Base-by-base conservation (phyloP, 92 coral and sea anemone genomes). In the Chrysogorgia sp. region DNA sequence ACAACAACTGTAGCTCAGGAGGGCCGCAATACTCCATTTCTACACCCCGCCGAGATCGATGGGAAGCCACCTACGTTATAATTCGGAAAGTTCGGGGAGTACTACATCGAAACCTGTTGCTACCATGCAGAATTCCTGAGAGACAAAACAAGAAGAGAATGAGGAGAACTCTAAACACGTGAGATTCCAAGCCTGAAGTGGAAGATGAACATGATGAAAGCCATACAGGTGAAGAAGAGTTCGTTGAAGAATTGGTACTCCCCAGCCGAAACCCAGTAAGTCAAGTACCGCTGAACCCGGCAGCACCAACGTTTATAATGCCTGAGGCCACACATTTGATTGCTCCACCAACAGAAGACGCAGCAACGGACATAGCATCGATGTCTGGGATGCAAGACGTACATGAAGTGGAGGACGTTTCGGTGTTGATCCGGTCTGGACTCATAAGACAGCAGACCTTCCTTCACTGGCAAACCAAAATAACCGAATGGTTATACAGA, bases 31-130 rank as follows among this genome's bases (percentile, higher is more conserved):
- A n/a, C n/a, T n/a, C n/a, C n/a, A n/a, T n/a, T n/a, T n/a, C n/a
- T n/a, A n/a, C n/a, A n/a, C n/a, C n/a, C n/a, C n/a, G n/a, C n/a
- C n/a, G n/a, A n/a, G n/a, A 77, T 64, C 33, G 74, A 41, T 62
- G 82, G 61, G 60, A 77, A 77, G 74, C 40, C 72, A 62, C 55
- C 35, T 58, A 55, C 17, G 40, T 48, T 48, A 15, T 17, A 22
- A 64, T 74, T 5, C 15, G 40, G 26, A 37, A 37, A 12, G 43
- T 37, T 5, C 43, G 43, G 43, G 43, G 12, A 12, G 5, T 37
- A 37, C 75, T 64, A 0, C 83, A 78, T 17, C 49, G 83, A 52
- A 78, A 78, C 34, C 14, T 78, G 59, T 71, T 78, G 34, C 83
- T 78, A 5, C 75, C 64, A 68, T 57, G 22, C 63, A 57, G 26